Evolutionary conservation across 1,140 invertebrate species (phyloP).

Genomic region (Drosophila tropicalis): DNA sequence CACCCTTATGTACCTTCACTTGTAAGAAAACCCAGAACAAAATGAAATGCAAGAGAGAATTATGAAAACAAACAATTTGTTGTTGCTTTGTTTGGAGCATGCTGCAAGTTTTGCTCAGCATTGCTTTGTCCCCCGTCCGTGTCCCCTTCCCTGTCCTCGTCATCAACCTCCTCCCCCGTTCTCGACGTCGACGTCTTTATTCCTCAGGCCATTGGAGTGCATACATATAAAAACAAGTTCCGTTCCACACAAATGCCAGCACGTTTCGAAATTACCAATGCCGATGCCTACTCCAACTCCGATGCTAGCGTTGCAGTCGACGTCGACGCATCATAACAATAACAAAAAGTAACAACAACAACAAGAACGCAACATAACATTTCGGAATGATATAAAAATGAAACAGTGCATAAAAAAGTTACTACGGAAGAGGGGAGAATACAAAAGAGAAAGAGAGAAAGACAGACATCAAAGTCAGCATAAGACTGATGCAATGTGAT

Average conservation of each 20-base stretch:
- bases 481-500: not conserved
- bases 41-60: slow-evolving; percentile 65
- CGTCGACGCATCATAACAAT: slow-evolving; percentile 71
- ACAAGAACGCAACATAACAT: slow-evolving; percentile 52
- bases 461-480: slow-evolving; percentile 17
- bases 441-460: not conserved
- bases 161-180: too few relatives aligned
- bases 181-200: too few relatives aligned
- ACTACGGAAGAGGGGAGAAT: slow-evolving; percentile 24
- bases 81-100: slow-evolving; percentile 35
- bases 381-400: slow-evolving; percentile 48
- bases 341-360: slow-evolving; percentile 61
- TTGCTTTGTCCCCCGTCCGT: not conserved
- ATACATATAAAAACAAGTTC: slow-evolving; percentile 73
- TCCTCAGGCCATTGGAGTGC: slow-evolving; percentile 48
- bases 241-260: slow-evolving; percentile 79
- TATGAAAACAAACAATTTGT: slow-evolving; percentile 74
- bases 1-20: slow-evolving; percentile 2
- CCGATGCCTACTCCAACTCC: slow-evolving; percentile 21
- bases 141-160: too few relatives aligned
- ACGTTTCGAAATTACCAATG: slow-evolving; percentile 71
- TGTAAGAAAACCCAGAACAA: slow-evolving; percentile 45
- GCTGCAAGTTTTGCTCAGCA: slow-evolving; percentile 32
- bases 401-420: slow-evolving; percentile 65
- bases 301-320: slow-evolving; percentile 9